Evolutionary conservation across 2,113 vertebrate genomes (phyloP), one percentile per base, ranked within the genome.

Genomic region (Sinocyclocheilus anophthalmus): DNA sequence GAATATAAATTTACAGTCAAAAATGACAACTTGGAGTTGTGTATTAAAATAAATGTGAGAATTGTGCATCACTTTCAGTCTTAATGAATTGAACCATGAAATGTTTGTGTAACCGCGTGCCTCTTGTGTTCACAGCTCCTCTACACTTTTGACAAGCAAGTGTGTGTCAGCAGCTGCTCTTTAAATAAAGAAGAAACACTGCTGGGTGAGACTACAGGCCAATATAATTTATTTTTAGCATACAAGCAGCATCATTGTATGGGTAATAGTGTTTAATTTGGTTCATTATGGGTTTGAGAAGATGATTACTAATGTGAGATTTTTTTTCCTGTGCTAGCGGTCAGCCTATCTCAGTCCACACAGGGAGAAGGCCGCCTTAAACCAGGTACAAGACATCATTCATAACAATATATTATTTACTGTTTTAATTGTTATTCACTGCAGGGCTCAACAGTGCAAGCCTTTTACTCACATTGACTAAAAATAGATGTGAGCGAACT

Each of bases 91-190:
- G 42, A 45, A 45, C 42, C 10, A 10, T 10, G 42, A 10, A 45
- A 45, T 9, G 42, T 45, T 45, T 45, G 42, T 45, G 8, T 45
- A 45, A 45, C 9, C 42, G 9, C 42, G 13, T 80, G 13, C 7
- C 24, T 75, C 88, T 90, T 87, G 24, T 37, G 45, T 91, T 91
- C 87, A 18, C 88, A 99, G 98, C 94, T 96, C 85, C 94, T 99
- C 75, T 99, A 98, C 92, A 94, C 94, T 20, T 98, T 99, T 93
- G 97, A 99, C 93, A 96, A 94, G 94, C 95, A 96, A 89, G 93
- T 98, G 76, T 92, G 87, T 88, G 93, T 98, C 88, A 94, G 96
- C 95, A 98, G 98, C 91, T 97, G 97, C 88, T 99, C 98, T 0
- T 84, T 99, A 88, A 99, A 99, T 93, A 94, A 88, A 77, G 97